Conservation (phyloP, 1,140 invertebrate species). For the Zaprionus ghesquierei region DNA sequence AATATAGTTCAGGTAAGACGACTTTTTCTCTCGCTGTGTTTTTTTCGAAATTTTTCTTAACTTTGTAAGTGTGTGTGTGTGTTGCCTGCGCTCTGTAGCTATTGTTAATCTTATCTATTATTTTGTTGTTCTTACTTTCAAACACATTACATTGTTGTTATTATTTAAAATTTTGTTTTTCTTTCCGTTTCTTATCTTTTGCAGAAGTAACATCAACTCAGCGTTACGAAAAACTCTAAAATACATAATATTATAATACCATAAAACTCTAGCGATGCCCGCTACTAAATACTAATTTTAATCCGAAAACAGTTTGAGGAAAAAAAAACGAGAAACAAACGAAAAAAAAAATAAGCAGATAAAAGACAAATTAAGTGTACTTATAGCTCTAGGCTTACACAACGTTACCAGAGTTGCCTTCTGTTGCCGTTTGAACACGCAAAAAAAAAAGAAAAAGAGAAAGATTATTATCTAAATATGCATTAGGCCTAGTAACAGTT, state of each 20-base stretch:
- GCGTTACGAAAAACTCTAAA: constrained; percentile 94
- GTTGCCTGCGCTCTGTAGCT: constrained; percentile 61
- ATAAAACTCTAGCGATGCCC: constrained; percentile 55
- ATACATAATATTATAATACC: constrained; percentile 15
- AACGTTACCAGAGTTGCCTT: constrained; percentile 39
- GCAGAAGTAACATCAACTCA: constrained; percentile 94
- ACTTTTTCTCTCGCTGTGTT: constrained; percentile 2
- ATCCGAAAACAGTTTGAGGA: constrained; percentile 28
- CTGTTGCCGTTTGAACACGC: constrained; percentile 25
- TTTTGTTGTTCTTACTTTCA: constrained; percentile 39
- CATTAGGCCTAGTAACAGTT: constrained; percentile 61
- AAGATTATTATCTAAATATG: constrained; percentile 32
- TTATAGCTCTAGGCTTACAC: constrained; percentile 47
- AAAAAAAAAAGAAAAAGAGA: background rate
- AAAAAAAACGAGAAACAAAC: constrained; percentile 1
- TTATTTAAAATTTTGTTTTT: constrained; percentile 68
- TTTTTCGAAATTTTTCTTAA: constrained; percentile 13
- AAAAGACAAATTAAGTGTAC: constrained; percentile 71
- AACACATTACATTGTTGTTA: constrained; percentile 55
- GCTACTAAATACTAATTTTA: constrained; percentile 39
- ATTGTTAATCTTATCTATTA: constrained; percentile 50
- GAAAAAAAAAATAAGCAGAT: constrained; percentile 22
- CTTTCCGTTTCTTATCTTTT: constrained; percentile 84
- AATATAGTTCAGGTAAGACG: constrained; percentile 93
- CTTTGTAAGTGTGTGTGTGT: constrained; percentile 43